Evolutionary conservation across 2,888 invertebrate species (phyloP).

Genomic region (Julus scandinavius): DNA sequence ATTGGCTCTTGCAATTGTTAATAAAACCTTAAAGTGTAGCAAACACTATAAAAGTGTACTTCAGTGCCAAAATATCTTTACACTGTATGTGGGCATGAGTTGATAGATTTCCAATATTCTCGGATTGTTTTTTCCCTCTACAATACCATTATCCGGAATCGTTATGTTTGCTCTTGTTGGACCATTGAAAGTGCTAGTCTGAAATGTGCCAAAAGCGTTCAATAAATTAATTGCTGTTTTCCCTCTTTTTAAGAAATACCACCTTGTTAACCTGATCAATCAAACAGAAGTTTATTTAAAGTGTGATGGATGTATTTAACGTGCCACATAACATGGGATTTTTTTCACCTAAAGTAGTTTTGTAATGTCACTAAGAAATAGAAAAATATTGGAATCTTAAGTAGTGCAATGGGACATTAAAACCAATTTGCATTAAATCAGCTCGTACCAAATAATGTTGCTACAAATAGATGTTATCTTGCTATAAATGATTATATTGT

Average conservation of each 20-base stretch:
- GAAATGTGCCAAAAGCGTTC: neutral
- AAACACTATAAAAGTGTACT: slow-evolving; percentile 5
- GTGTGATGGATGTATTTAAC: neutral
- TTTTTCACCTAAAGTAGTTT: too few relatives aligned
- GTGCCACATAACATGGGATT: neutral
- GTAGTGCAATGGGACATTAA: neutral
- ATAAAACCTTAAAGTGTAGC: neutral
- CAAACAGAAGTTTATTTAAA: neutral
- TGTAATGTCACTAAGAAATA: too few relatives aligned
- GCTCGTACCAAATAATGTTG: too few relatives aligned
- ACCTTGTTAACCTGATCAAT: neutral
- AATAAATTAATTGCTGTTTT: neutral
- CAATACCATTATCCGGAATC: neutral
- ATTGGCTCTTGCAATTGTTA: neutral
- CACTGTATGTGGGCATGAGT: neutral
- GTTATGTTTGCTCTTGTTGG: neutral
- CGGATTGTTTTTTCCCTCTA: neutral
- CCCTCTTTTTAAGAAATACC: neutral
- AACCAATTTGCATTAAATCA: too few relatives aligned
- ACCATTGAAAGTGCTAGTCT: neutral
- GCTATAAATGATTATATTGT: too few relatives aligned
- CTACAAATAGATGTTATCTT: too few relatives aligned
- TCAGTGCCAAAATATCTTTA: slow-evolving; percentile 8
- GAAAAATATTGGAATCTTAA: too few relatives aligned
- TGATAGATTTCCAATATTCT: neutral